Conservation (phyloP, 1,140 invertebrate genomes). For the Teleogryllus occipitalis region DNA sequence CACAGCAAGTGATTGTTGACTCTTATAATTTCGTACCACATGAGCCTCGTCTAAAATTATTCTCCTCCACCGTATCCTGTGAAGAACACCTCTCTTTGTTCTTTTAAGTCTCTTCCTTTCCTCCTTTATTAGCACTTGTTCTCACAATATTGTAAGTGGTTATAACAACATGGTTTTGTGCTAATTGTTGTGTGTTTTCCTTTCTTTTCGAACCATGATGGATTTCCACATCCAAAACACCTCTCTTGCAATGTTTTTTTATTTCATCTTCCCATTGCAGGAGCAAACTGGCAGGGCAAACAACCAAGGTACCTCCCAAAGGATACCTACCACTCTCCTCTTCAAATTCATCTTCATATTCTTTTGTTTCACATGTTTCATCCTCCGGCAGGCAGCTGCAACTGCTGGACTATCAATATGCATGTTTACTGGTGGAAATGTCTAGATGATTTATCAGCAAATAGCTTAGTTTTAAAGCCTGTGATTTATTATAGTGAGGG, state of each 20-base stretch:
- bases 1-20: conserved; percentile 59
- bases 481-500: too few relatives aligned
- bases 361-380: conserved; percentile 33
- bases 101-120: neutral
- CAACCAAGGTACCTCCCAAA: conserved; percentile 67
- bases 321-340: conserved; percentile 29
- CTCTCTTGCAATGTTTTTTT: conserved; percentile 47
- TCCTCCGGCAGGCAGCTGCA: too few relatives aligned
- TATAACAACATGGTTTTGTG: neutral
- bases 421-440: too few relatives aligned
- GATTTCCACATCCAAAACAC: conserved; percentile 54
- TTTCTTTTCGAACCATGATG: conserved; percentile 77
- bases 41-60: conserved; percentile 92
- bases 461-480: too few relatives aligned
- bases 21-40: conserved; percentile 78
- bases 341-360: conserved; percentile 32
- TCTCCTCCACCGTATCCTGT: conserved; percentile 67
- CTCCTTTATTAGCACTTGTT: neutral
- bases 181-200: conserved; percentile 45
- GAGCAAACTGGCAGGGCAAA: conserved; percentile 78
- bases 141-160: neutral
- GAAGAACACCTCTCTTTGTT: conserved; percentile 38
- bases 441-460: too few relatives aligned
- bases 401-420: too few relatives aligned
- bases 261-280: conserved; percentile 87